These are phyloP conservation scores for Hirundichthys speculiger DNA, from an alignment of 2,113 vertebrate genomes.

Conservation along the genomic window DNA sequence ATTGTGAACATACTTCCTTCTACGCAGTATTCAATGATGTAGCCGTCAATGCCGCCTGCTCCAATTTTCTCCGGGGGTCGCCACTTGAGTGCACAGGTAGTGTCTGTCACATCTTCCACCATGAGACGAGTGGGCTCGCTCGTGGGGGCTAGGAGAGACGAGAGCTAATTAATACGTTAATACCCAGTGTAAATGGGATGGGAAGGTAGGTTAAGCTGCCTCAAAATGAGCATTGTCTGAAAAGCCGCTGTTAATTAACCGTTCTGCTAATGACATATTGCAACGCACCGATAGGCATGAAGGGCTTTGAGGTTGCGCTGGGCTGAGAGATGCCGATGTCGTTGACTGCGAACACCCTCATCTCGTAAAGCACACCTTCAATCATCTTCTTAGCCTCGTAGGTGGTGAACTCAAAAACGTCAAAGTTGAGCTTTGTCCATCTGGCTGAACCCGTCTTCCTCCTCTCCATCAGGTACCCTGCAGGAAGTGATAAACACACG, in stretches of 20 bases:
- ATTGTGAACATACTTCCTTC: slow-evolving; percentile 80
- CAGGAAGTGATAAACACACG: not conserved
- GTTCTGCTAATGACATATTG: slow-evolving; percentile 39
- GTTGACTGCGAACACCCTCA: slow-evolving; percentile 91
- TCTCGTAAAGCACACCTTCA: slow-evolving; percentile 90
- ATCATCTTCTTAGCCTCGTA: slow-evolving; percentile 92
- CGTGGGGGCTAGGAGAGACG: slow-evolving; percentile 82
- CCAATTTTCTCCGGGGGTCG: slow-evolving; percentile 86
- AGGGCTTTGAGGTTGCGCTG: slow-evolving; percentile 83
- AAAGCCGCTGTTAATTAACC: slow-evolving; percentile 57
- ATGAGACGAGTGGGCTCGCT: slow-evolving; percentile 85
- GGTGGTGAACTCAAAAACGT: slow-evolving; percentile 80
- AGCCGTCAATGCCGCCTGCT: slow-evolving; percentile 89
- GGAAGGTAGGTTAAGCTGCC: slow-evolving; percentile 58
- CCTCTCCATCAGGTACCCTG: slow-evolving; percentile 91
- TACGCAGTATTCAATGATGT: slow-evolving; percentile 89
- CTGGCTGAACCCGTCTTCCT: slow-evolving; percentile 88
- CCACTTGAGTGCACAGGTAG: slow-evolving; percentile 89
- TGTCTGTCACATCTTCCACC: slow-evolving; percentile 89
- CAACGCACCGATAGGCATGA: slow-evolving; percentile 83
- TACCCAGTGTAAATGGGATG: slow-evolving; percentile 43
- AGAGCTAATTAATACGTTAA: slow-evolving; percentile 59
- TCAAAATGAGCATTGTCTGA: slow-evolving; percentile 47
- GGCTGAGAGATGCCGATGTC: slow-evolving; percentile 88
- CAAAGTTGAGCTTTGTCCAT: slow-evolving; percentile 95